A percentile compares a stretch with the other conserved stretches of the same genome.
phyloP scores from a whole-genome alignment of 2,888 invertebrate species.

The Encarsia formosa region DNA sequence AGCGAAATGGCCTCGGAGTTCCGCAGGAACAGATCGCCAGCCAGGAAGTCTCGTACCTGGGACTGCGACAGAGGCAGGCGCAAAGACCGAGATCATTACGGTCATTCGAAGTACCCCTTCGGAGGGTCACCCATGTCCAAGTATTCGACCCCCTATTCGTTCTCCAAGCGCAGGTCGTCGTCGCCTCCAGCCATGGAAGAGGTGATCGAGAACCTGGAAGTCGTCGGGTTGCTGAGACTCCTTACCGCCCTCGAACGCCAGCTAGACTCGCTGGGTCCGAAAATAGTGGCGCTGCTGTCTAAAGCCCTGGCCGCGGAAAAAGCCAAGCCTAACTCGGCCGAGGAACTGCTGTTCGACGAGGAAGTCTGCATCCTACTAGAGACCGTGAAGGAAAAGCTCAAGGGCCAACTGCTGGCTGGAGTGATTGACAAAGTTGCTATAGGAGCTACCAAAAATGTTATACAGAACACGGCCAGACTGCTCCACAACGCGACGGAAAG shows the following conservation, averaged over 20 bases:
- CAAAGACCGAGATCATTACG: conserved; percentile 10
- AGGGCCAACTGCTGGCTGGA: conserved; percentile 71
- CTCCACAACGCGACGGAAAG: conserved; percentile 63
- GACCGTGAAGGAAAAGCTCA: conserved; percentile 81
- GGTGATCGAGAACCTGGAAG: conserved; percentile 44
- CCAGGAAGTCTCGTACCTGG: conserved; percentile 15
- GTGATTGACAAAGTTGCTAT: conserved; percentile 63
- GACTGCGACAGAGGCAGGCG: conserved; percentile 20
- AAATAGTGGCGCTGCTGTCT: conserved; percentile 71
- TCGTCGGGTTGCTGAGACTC: conserved; percentile 60
- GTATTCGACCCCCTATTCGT: conserved; percentile 44
- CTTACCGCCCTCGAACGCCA: conserved; percentile 79
- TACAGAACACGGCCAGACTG: conserved; percentile 71
- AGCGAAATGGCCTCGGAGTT: conserved; percentile 48
- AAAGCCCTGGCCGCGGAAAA: conserved; percentile 77
- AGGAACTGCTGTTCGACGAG: conserved; percentile 69
- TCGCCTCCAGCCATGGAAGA: conserved; percentile 40
- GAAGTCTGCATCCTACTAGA: conserved; percentile 73
- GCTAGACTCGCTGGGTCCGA: conserved; percentile 77
- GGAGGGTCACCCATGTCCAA: conserved; percentile 6
- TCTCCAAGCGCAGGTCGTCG: conserved; percentile 40
- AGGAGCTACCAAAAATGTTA: conserved; percentile 68
- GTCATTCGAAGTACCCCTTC: conserved; percentile 1
- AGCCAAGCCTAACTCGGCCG: conserved; percentile 66
- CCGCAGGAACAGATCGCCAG: neutral